Evolutionary conservation across 92 coral and sea anemone genomes (phyloP).

Genomic region (Palythoa grandis): DNA sequence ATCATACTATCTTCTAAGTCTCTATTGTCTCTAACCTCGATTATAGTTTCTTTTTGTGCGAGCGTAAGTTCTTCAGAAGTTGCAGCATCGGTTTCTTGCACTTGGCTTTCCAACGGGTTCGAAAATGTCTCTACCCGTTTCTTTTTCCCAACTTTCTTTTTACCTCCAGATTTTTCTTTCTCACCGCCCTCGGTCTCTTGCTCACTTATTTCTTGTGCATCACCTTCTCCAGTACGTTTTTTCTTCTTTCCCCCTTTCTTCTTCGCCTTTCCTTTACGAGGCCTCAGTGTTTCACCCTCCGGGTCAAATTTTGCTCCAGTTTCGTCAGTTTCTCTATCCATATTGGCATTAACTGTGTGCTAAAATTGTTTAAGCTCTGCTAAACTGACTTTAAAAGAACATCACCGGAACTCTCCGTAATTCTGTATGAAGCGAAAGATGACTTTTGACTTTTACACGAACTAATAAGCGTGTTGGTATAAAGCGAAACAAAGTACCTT

Average conservation of each 20-base stretch:
- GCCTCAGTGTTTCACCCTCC: conserved; percentile 4
- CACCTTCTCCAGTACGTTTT: not conserved
- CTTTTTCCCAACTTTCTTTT: conserved; percentile 19
- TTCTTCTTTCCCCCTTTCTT: conserved; percentile 1
- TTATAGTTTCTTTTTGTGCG: conserved; percentile 24
- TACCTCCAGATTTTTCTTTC: conserved; percentile 14
- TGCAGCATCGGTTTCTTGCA: not conserved
- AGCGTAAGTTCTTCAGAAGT: conserved; percentile 12
- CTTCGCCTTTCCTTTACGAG: conserved; percentile 2
- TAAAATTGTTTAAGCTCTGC: not conserved
- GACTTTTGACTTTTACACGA: conserved; percentile 1
- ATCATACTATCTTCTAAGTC: not conserved
- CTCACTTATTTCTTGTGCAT: not conserved
- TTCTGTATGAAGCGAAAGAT: not conserved
- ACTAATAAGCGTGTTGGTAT: not conserved
- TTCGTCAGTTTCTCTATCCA: not conserved
- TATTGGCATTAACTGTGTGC: not conserved
- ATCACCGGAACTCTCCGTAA: not conserved
- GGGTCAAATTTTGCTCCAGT: not conserved
- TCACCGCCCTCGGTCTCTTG: not conserved
- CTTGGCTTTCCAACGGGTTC: not conserved
- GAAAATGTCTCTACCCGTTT: not conserved
- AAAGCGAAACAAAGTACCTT: not conserved
- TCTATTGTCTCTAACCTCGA: conserved; percentile 21
- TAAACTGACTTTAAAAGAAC: not conserved